Evolutionary conservation across 2,888 invertebrate genomes (phyloP), one percentile per base, ranked within the genome.

Genomic region (Exephanes ischioxanthus): DNA sequence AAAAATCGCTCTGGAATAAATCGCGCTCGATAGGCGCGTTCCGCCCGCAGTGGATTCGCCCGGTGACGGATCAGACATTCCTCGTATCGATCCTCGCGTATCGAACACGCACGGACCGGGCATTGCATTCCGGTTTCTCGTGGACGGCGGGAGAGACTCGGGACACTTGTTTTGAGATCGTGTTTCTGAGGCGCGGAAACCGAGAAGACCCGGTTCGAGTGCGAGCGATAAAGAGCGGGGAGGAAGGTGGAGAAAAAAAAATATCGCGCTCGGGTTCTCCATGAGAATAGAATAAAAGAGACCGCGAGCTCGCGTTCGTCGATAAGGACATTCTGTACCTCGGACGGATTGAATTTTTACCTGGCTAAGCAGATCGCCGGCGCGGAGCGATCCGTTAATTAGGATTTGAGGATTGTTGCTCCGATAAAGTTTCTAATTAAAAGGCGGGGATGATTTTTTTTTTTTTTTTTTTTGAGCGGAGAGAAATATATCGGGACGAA

Each of bases 131-230:
- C 66, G 75, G 83, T 84, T 84, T 83, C 83, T 83, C 63, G 75
- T 48, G 45, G 68, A 63, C 73, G 67, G 51, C 9, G 67, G 14
- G 45, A 45, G 14, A 14, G 45, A 45, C 84, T 77, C 72, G 68
- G 33, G 66, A 66, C 76, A 67, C 66, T 51, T 6, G 83, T 76
- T 61, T 79, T 61, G 83, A 71, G 82, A 86, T 88, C 87, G 86
- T 84, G 76, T 87, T 88, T 81, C 85, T 22, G 83, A 79, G 71
- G 73, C 78, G 66, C 61, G 66, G 73, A 83, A 83, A 81, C 84
- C 76, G 84, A 80, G 76, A 71, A 71, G 71, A 76, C 76, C 48
- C 80, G 77, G 3, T 63, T 48, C 33, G 48, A 66, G 33, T n/a
- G 16, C 22, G 66, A 66, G 33, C 11, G 19, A 66, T 3, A 45